These are phyloP conservation scores for Furnarius figulus DNA, from an alignment of 2,113 vertebrate genomes.

Conservation along the genomic window DNA sequence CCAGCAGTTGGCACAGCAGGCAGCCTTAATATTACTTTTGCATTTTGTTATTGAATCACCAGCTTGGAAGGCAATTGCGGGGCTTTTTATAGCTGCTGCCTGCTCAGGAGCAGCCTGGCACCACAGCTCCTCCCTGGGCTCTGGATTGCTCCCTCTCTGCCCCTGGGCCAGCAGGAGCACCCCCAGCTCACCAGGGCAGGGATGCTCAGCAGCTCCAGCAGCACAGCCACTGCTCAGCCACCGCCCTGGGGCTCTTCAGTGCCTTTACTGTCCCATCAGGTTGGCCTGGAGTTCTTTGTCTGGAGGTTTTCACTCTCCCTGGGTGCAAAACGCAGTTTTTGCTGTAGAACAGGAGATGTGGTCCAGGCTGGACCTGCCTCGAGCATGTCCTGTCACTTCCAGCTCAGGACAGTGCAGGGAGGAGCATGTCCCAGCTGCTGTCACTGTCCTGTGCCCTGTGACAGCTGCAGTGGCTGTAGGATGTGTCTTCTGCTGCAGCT, in stretches of 20 bases:
- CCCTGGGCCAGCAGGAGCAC: accelerated
- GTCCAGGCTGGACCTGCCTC: neutral
- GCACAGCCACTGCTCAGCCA: accelerated
- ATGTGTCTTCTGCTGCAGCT: neutral
- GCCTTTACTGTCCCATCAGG: neutral
- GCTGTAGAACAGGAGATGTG: neutral
- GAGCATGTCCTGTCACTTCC: accelerated
- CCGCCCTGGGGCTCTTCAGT: accelerated
- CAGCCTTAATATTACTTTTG: constrained; percentile 39
- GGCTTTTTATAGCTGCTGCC: constrained; percentile 31
- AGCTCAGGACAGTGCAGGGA: neutral
- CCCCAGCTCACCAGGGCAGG: accelerated
- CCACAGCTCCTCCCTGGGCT: neutral
- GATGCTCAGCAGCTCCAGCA: accelerated
- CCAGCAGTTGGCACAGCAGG: constrained; percentile 49
- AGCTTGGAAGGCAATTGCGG: neutral
- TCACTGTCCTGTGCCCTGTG: neutral
- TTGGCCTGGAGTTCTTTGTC: accelerated
- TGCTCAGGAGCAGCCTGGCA: neutral
- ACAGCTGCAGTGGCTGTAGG: neutral
- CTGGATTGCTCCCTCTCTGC: neutral
- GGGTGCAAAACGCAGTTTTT: neutral
- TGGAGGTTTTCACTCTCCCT: neutral
- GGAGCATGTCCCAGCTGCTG: neutral
- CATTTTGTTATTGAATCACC: constrained; percentile 40